Evolutionary conservation across 2,888 invertebrate species (phyloP).

Genomic region (Clanis bilineata): DNA sequence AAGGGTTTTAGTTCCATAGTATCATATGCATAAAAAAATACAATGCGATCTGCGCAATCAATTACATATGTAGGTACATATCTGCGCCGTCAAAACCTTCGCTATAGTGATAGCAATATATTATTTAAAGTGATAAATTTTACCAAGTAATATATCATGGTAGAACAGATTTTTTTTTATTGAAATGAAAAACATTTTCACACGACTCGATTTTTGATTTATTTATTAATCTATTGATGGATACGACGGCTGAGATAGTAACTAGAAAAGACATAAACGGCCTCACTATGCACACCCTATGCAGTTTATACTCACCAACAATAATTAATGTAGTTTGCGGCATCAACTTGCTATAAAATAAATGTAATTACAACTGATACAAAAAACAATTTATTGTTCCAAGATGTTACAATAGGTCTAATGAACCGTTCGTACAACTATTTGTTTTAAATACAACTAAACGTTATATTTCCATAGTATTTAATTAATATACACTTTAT

Average conservation of each 20-base stretch:
- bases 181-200: neutral
- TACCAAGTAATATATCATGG: neutral
- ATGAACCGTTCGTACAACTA: conserved; percentile 4
- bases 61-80: neutral
- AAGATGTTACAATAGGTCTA: conserved; percentile 2
- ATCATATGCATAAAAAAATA: too few species aligned
- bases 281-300: neutral
- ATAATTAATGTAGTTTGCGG: conserved; percentile 34
- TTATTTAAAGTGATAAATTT: neutral
- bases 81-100: too few species aligned
- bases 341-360: conserved; percentile 34
- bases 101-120: neutral
- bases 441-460: conserved; percentile 2
- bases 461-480: neutral
- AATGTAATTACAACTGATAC: conserved; percentile 28
- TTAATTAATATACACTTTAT: neutral
- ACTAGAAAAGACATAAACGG: neutral
- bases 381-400: conserved; percentile 16
- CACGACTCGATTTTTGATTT: neutral
- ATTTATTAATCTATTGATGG: too few species aligned
- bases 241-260: too few species aligned
- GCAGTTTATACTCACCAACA: neutral
- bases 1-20: too few species aligned
- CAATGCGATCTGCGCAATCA: too few species aligned
- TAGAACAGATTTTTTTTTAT: too few species aligned